A percentile compares a stretch with the other conserved stretches of the same genome.
These are phyloP conservation scores for Eupristina koningsbergeri DNA, from an alignment of 1,140 invertebrate species.

Conservation along the genomic window DNA sequence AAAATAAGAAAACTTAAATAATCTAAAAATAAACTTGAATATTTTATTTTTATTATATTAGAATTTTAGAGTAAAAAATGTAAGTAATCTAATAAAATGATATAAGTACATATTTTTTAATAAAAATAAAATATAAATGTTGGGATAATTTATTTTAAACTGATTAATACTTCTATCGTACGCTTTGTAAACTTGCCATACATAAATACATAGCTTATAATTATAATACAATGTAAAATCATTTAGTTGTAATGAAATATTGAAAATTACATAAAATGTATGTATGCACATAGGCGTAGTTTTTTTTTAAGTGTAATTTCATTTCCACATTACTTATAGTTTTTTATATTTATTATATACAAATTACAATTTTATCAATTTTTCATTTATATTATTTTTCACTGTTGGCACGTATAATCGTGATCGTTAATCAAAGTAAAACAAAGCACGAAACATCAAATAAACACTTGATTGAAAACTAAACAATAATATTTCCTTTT, in stretches of 20 bases:
- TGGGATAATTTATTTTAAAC: not conserved
- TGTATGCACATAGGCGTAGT: slow-evolving; percentile 53
- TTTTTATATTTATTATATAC: slow-evolving; percentile 17
- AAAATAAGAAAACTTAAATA: not conserved
- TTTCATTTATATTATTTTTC: slow-evolving; percentile 58
- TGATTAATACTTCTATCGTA: not conserved
- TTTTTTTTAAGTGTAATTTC: not conserved
- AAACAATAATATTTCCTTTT: slow-evolving; percentile 42
- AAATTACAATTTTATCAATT: slow-evolving; percentile 32
- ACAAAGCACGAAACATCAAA: slow-evolving; percentile 51
- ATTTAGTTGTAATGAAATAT: slow-evolving; percentile 16
- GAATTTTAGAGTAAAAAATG: not conserved
- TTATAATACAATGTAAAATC: not conserved
- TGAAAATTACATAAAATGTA: slow-evolving; percentile 67
- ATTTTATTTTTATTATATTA: not conserved
- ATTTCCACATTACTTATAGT: slow-evolving; percentile 8
- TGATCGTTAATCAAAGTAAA: slow-evolving; percentile 61
- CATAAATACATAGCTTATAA: not conserved
- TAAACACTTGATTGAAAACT: slow-evolving; percentile 36
- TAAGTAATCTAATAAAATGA: too few species aligned
- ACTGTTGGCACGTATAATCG: slow-evolving; percentile 69
- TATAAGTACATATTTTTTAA: too few species aligned
- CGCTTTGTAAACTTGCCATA: slow-evolving; percentile 30
- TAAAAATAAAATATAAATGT: not conserved
- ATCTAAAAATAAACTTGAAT: not conserved